Percentiles rank a stretch among this genome's conserved stretches.
phyloP scores from a whole-genome alignment of 2,888 invertebrate genomes.

The Cosmia trapezina region DNA sequence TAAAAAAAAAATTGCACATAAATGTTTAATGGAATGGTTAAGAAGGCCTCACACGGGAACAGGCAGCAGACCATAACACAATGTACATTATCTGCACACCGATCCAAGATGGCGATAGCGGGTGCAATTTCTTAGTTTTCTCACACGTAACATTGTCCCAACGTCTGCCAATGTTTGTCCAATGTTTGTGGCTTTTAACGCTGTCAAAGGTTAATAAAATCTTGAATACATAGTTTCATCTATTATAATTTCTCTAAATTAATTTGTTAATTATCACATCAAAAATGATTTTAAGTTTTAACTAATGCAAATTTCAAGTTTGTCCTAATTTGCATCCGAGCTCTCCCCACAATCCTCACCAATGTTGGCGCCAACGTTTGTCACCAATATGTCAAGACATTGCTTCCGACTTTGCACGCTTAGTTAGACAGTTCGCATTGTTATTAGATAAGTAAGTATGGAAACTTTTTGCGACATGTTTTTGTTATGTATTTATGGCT shows the following conservation, averaged over 20 bases:
- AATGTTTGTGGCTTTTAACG: conserved; percentile 14
- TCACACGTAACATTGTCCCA: conserved; percentile 55
- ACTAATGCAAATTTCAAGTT: too few relatives aligned
- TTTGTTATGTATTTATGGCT: conserved; percentile 46
- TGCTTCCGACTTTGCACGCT: conserved; percentile 55
- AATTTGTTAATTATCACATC: too few relatives aligned
- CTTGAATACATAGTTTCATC: too few relatives aligned
- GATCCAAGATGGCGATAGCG: conserved; percentile 60
- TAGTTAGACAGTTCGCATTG: conserved; percentile 62
- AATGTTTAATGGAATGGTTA: conserved; percentile 54
- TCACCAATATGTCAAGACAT: conserved; percentile 39
- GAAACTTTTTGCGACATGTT: conserved; percentile 58
- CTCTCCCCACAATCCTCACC: conserved; percentile 39
- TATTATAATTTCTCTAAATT: too few relatives aligned
- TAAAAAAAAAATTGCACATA: conserved; percentile 59
- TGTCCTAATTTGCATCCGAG: not conserved
- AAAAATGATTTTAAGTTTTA: too few relatives aligned
- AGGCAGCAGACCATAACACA: conserved; percentile 64
- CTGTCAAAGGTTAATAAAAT: not conserved
- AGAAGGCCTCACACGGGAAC: conserved; percentile 68
- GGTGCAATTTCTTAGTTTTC: conserved; percentile 63
- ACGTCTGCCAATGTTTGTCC: conserved; percentile 7
- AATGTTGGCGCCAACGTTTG: conserved; percentile 41
- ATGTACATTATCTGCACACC: conserved; percentile 53
- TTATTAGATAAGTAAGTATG: conserved; percentile 55